These are phyloP conservation scores for Heterotilapia buettikoferi DNA, from an alignment of 2,113 vertebrate species.

Conservation along the genomic window DNA sequence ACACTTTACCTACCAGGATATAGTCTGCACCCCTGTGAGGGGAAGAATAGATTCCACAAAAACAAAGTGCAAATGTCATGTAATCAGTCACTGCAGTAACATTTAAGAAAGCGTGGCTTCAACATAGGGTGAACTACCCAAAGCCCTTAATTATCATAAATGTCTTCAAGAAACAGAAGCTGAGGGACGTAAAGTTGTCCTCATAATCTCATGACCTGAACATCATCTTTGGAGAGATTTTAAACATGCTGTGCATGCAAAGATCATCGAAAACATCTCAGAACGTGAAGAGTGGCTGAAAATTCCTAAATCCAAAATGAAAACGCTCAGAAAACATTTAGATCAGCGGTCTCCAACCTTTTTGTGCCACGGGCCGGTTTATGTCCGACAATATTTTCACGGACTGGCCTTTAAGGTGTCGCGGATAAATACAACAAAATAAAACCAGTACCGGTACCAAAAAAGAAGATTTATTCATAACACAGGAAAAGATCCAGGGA, in stretches of 20 bases:
- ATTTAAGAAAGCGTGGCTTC: background rate
- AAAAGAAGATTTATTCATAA: background rate
- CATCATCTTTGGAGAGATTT: background rate
- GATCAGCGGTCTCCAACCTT: background rate
- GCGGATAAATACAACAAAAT: accelerated
- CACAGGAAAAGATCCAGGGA: background rate
- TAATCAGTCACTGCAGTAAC: background rate
- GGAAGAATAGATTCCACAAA: background rate
- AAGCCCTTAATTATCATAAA: background rate
- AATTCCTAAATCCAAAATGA: background rate
- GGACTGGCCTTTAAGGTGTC: background rate
- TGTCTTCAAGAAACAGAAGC: background rate
- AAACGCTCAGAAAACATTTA: background rate
- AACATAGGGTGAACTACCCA: background rate
- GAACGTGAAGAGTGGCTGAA: background rate
- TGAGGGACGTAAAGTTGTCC: background rate
- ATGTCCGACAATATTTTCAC: background rate
- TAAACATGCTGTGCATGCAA: background rate
- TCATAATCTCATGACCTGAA: background rate
- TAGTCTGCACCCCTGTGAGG: background rate
- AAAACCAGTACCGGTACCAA: background rate
- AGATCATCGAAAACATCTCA: accelerated
- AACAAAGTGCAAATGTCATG: background rate
- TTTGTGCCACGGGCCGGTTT: background rate
- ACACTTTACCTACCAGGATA: background rate